These are phyloP conservation scores for Hypomesus transpacificus DNA, from an alignment of 2,113 vertebrate species.

Conservation along the genomic window DNA sequence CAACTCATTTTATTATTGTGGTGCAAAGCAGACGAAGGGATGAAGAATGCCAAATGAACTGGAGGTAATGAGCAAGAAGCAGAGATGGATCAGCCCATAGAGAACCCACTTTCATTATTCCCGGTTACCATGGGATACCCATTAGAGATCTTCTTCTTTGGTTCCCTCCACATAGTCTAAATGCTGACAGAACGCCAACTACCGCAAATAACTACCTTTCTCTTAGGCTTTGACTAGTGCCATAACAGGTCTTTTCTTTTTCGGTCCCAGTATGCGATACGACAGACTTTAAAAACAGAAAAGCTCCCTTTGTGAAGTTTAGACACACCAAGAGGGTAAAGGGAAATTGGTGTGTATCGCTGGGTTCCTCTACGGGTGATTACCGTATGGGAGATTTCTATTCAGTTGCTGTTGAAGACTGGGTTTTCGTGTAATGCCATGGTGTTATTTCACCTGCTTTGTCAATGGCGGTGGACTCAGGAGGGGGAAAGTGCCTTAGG, in stretches of 20 bases:
- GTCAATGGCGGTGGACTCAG: too few relatives aligned
- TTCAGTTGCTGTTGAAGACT: too few relatives aligned
- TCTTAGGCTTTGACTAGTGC: slow-evolving; percentile 10
- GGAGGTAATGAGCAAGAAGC: slow-evolving; percentile 11
- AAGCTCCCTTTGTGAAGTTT: slow-evolving; percentile 1
- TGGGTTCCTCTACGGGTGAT: too few relatives aligned
- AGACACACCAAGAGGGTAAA: neutral
- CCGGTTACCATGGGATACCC: slow-evolving; percentile 22
- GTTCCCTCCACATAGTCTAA: slow-evolving; percentile 18
- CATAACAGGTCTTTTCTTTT: neutral
- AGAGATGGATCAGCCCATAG: neutral
- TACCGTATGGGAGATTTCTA: too few relatives aligned
- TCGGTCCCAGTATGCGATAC: neutral
- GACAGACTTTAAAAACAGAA: neutral
- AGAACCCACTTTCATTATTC: neutral
- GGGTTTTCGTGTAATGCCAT: too few relatives aligned
- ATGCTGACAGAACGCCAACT: slow-evolving; percentile 21
- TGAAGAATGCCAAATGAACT: neutral
- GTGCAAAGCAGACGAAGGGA: neutral
- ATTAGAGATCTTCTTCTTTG: slow-evolving; percentile 5
- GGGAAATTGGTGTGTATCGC: too few relatives aligned
- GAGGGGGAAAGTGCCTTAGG: too few relatives aligned
- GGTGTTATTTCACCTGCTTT: too few relatives aligned
- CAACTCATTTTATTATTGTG: neutral
- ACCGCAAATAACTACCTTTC: slow-evolving; percentile 18